Base-by-base conservation (phyloP, 2,113 vertebrate genomes). In the Siphamia tubifer region DNA sequence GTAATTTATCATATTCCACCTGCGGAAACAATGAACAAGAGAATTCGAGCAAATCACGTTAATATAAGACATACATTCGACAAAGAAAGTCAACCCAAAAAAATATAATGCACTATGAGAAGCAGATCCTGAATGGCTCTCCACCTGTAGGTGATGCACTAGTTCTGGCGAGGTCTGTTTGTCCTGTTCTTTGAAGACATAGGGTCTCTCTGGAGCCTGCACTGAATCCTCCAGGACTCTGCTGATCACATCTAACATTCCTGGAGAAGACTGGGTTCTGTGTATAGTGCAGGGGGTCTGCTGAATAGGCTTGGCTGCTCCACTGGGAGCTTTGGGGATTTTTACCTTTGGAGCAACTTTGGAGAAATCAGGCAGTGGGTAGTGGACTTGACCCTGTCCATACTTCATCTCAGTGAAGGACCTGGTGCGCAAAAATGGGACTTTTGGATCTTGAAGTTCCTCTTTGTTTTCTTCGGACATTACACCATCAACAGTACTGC, bases 61-160 rank as follows among this genome's bases (percentile, higher is more conserved):
- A n/a, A n/a, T n/a, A n/a, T n/a, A n/a, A n/a, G n/a, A n/a, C n/a
- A n/a, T n/a, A n/a, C n/a, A n/a, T n/a, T n/a, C 21, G 16, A 20
- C 1, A 68, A 52, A 17, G 10, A 49, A 39, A 13, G 16, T 10
- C 19, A 43, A 63, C 10, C 5, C 25, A 30, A 58, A n/a, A 4
- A 11, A 0, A 8, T 8, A 24, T 8, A 4, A 13, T 52, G 1
- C 4, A 32, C 0, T 15, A 1, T 28, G 3, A 40, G n/a, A 12
- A 34, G 6, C 38, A 17, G 42, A 57, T 4, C 39, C 20, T 43
- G 21, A 43, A 27, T n/a, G 3, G 16, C 25, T 40, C 25, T 39
- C n/a, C 86, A 98, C 96, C 95, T 96, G 90, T 52, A 85, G 67
- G 30, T 90, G 88, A 73, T 68, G 74, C 10, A 79, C 45, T 27